Percentiles rank a stretch among this genome's conserved stretches.
Conservation (phyloP, 1,140 invertebrate species). For the Drosophila albomicans region DNA sequence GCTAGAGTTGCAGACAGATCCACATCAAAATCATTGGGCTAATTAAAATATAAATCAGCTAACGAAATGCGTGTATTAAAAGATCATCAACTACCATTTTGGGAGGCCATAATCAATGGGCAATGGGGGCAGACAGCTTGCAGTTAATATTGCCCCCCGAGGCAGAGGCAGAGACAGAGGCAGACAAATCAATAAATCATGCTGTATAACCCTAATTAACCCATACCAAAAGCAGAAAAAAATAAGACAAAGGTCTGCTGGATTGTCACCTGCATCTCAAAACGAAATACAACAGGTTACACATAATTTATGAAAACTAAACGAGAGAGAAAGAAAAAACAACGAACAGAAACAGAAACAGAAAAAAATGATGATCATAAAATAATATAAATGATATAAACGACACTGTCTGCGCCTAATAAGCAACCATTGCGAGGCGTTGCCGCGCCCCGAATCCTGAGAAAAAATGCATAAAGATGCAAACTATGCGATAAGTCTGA, state of each 20-base stretch:
- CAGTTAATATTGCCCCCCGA: constrained; percentile 38
- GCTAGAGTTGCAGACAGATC: constrained; percentile 21
- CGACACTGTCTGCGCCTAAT: constrained; percentile 82
- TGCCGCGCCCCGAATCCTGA: constrained; percentile 59
- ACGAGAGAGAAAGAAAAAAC: not conserved
- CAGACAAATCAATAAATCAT: constrained; percentile 76
- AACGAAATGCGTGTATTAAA: constrained; percentile 67
- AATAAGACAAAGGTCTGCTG: constrained; percentile 8
- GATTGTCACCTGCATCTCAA: constrained; percentile 70
- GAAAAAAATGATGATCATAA: constrained; percentile 69
- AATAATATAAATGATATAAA: constrained; percentile 84
- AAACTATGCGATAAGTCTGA: constrained; percentile 66
- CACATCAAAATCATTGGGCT: constrained; percentile 36
- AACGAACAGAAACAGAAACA: no score
- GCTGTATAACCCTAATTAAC: constrained; percentile 73
- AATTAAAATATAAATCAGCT: constrained; percentile 65
- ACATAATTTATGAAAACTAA: constrained; percentile 54
- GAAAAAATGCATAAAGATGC: constrained; percentile 74
- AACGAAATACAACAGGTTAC: constrained; percentile 61
- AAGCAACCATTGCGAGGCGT: constrained; percentile 54
- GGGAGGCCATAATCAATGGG: constrained; percentile 57
- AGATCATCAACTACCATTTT: constrained; percentile 51
- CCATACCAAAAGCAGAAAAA: constrained; percentile 29
- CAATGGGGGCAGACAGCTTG: constrained; percentile 50
- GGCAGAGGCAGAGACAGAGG: constrained; percentile 2